Evolutionary conservation across 2,797 vertebrate genomes (phyloP).

Genomic region (Falco concolor): DNA sequence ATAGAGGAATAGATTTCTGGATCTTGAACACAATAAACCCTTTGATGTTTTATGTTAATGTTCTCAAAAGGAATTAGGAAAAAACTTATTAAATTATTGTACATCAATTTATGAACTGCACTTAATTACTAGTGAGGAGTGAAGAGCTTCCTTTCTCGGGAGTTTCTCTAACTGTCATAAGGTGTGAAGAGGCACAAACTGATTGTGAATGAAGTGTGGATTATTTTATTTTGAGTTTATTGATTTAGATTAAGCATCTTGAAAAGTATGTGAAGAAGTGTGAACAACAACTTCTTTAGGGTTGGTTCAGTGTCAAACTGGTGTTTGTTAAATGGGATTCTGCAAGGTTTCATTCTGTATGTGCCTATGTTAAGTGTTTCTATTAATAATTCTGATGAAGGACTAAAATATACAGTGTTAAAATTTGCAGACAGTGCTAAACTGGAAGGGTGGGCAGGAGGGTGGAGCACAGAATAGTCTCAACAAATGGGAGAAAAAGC

Average conservation of each 20-base stretch:
- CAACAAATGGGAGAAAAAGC: not conserved
- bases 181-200: not conserved
- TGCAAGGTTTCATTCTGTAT: not conserved
- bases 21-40: not conserved
- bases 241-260: not conserved
- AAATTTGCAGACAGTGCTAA: not conserved
- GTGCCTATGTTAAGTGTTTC: not conserved
- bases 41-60: not conserved
- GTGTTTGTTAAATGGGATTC: not conserved
- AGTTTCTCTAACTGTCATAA: not conserved
- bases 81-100: not conserved
- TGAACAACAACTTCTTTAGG: not conserved
- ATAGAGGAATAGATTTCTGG: not conserved
- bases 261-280: not conserved
- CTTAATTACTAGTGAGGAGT: not conserved
- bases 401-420: conserved; percentile 16
- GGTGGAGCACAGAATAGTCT: not conserved
- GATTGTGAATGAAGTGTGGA: not conserved
- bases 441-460: not conserved
- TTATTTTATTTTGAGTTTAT: not conserved
- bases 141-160: not conserved
- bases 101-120: not conserved
- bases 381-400: conserved; percentile 3
- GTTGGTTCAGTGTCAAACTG: not conserved
- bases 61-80: not conserved